Evolutionary conservation across 2,113 vertebrate species (phyloP).

Genomic region (Maccullochella peelii): DNA sequence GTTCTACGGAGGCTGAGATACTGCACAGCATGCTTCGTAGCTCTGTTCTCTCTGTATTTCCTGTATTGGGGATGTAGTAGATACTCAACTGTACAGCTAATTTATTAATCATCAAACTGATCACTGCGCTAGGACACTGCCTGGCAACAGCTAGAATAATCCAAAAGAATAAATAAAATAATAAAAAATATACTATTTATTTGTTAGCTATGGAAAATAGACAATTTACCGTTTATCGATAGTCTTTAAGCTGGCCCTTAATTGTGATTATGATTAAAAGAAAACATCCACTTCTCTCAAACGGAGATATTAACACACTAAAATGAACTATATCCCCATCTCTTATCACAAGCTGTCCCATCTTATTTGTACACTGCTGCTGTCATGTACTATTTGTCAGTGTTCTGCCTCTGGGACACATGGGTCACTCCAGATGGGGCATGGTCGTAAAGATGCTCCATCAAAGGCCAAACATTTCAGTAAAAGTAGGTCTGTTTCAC

Average conservation of each 20-base stretch:
- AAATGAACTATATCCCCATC: conserved; percentile 6
- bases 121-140: not conserved
- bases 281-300: not conserved
- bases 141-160: not conserved
- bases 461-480: conserved; percentile 7
- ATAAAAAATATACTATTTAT: not conserved
- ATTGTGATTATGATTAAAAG: not conserved
- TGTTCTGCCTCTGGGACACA: conserved; percentile 49
- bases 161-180: not conserved
- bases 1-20: not conserved
- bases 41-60: not conserved
- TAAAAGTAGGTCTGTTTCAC: not conserved
- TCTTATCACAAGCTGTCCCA: conserved; percentile 34
- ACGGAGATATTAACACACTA: not conserved
- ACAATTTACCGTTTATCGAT: too few species aligned
- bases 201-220: not conserved
- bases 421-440: conserved; percentile 57
- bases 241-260: not conserved
- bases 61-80: not conserved
- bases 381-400: conserved; percentile 50
- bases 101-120: not conserved
- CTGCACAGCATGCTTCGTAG: too few species aligned
- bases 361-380: conserved; percentile 41
- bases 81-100: not conserved
- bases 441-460: conserved; percentile 13